These are phyloP conservation scores for Luidia sarsii DNA, from an alignment of 53 echinoderm and acorn worm genomes.

Conservation along the genomic window DNA sequence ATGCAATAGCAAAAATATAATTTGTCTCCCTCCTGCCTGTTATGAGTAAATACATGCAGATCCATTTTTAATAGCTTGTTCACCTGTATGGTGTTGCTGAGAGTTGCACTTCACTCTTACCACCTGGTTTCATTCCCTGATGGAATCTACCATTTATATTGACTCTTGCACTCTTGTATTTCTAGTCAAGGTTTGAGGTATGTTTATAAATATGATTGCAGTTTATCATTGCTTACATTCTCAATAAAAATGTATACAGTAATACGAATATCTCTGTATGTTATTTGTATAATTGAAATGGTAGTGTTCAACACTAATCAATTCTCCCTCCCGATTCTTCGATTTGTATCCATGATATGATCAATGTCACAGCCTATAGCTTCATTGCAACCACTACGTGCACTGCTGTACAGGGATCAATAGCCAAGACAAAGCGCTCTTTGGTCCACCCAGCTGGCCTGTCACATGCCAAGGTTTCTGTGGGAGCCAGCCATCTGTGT, in stretches of 20 bases:
- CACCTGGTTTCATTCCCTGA: conserved; percentile 30
- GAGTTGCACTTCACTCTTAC: background rate
- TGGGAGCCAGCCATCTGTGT: conserved; percentile 45
- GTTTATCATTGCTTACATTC: too few species aligned
- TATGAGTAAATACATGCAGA: conserved; percentile 1
- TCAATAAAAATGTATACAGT: too few species aligned
- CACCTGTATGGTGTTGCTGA: background rate
- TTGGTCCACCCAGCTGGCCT: conserved; percentile 37
- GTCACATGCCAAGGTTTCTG: conserved; percentile 50
- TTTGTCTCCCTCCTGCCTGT: conserved; percentile 3
- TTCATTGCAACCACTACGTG: conserved; percentile 25
- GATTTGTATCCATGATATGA: conserved; percentile 3
- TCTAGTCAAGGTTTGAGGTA: too few species aligned
- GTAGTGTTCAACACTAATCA: background rate
- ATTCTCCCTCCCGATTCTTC: background rate
- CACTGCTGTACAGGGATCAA: conserved; percentile 22
- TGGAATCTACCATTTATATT: conserved; percentile 9
- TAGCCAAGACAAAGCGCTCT: conserved; percentile 19
- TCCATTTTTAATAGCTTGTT: conserved; percentile 40
- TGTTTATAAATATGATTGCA: too few species aligned
- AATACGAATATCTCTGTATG: too few species aligned
- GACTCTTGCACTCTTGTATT: too few species aligned
- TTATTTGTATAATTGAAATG: too few species aligned
- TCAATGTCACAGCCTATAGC: conserved; percentile 31
- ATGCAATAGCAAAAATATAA: conserved; percentile 14